Base-by-base conservation (phyloP, 2,113 vertebrate species). In the Onychostoma macrolepis region DNA sequence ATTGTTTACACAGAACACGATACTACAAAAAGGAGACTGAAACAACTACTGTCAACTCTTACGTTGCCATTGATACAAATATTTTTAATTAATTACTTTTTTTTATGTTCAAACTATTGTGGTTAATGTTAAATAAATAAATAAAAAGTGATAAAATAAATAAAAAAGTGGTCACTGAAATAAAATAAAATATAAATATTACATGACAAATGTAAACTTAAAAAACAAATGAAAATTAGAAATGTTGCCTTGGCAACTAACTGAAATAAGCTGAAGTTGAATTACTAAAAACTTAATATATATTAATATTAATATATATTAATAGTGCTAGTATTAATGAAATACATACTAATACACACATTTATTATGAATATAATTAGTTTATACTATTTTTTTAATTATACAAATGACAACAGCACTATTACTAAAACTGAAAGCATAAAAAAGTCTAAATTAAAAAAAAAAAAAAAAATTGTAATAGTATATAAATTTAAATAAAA, bases 1-100 rank as follows among this genome's bases (percentile, higher is more conserved):
- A 75, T 78, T 86, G 87, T 86, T 81, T 86, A 84, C 72, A 63
- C 77, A 63, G 21, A 72, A 43, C 69, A 45, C 78, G 58, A 58
- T 61, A 79, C 84, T 89, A 88, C 69, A 72, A 89, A 65, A 80
- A 86, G 36, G 41, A 80, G 67, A 80, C 45, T 76, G n/a, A 26
- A 74, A 65, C 80, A 80, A 79, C 33, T 80, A 72, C 41, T 30
- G 30, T 84, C 85, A 88, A 56, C 63, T 89, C 76, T 80, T 82
- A 78, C 6, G 5, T 38, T 10, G 17, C 21, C 63, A 83, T 38
- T 17, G 53, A 58, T 65, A 79, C 48, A 74, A 56, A 50, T 50
- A 61, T 21, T 19, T 80, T 21, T 17, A 79, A 69, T 69, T 4
- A n/a, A n/a, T 10, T 33, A 72, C 19, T 33, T 36, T 71, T 36